A percentile compares a stretch with the other conserved stretches of the same genome.
These are phyloP conservation scores for Epizoanthus illoricatus DNA, from an alignment of 92 coral and sea anemone genomes.

Conservation along the genomic window DNA sequence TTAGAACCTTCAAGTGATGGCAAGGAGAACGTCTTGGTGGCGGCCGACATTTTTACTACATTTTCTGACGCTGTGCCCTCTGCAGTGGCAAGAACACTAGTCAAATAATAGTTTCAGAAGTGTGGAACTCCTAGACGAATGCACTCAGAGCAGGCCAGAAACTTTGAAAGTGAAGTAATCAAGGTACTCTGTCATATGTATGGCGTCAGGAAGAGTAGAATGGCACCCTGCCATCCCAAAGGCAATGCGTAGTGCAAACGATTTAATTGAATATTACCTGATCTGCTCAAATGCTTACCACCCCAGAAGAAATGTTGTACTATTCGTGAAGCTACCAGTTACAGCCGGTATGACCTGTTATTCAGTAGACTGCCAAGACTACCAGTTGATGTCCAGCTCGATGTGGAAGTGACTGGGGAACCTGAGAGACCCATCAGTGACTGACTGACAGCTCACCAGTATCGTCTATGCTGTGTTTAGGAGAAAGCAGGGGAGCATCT, in stretches of 20 bases:
- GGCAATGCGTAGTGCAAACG: not conserved
- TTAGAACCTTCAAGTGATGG: conserved; percentile 60
- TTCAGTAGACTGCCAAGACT: too few relatives aligned
- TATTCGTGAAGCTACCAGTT: too few relatives aligned
- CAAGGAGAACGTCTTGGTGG: conserved; percentile 61
- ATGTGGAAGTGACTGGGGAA: too few relatives aligned
- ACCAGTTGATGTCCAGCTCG: too few relatives aligned
- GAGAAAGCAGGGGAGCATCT: too few relatives aligned
- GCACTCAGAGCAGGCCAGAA: conserved; percentile 71
- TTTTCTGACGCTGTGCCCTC: conserved; percentile 57
- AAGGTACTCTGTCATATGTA: conserved; percentile 47
- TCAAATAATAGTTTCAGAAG: conserved; percentile 64
- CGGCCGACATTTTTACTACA: conserved; percentile 67
- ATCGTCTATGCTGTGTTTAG: too few relatives aligned
- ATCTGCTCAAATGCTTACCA: too few relatives aligned
- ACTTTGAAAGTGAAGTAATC: conserved; percentile 54
- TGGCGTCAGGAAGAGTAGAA: conserved; percentile 51
- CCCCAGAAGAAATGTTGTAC: too few relatives aligned
- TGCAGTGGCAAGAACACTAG: conserved; percentile 52
- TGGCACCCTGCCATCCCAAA: conserved; percentile 64
- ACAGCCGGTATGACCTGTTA: too few relatives aligned
- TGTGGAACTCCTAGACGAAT: conserved; percentile 47
- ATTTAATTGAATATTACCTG: too few relatives aligned
- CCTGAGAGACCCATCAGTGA: too few relatives aligned
- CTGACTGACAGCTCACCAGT: too few relatives aligned